Percentiles rank a stretch among this genome's conserved stretches.
Conservation (phyloP, 2,888 invertebrate species). For the Stenchaetothrips biformis region DNA sequence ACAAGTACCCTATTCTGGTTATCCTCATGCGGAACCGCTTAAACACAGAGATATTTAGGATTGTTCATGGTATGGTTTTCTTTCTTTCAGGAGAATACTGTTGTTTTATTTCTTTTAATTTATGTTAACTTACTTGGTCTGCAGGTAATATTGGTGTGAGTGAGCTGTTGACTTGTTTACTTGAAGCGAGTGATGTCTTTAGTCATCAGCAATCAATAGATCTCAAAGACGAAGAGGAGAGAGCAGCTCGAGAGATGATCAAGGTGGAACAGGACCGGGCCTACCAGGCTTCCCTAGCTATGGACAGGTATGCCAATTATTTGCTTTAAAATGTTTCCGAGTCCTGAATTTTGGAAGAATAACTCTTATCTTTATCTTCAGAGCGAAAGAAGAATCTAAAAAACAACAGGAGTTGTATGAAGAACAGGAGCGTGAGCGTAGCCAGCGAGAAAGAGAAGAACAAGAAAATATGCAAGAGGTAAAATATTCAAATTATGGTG, state of each 20-base stretch:
- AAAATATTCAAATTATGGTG: conserved; percentile 34
- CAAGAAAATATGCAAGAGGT: conserved; percentile 73
- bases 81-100: background rate
- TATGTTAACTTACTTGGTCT: conserved; percentile 8
- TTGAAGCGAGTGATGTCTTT: conserved; percentile 82
- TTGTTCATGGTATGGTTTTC: conserved; percentile 68
- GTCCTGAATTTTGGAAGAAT: conserved; percentile 20
- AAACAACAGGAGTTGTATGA: conserved; percentile 69
- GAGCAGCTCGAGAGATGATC: conserved; percentile 81
- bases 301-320: conserved; percentile 58
- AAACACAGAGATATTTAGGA: conserved; percentile 83
- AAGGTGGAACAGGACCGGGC: conserved; percentile 93
- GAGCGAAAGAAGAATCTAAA: conserved; percentile 83
- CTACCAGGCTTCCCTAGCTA: conserved; percentile 82
- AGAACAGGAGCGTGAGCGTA: conserved; percentile 65
- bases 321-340: conserved; percentile 13
- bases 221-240: conserved; percentile 77
- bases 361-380: conserved; percentile 41
- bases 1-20: conserved; percentile 82
- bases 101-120: conserved; percentile 30
- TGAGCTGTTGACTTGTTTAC: conserved; percentile 78
- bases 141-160: conserved; percentile 80
- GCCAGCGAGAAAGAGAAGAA: conserved; percentile 68
- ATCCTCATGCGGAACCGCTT: conserved; percentile 84
- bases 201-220: conserved; percentile 71